A percentile compares a stretch with the other conserved stretches of the same genome.
These are phyloP conservation scores for Scatophagus argus DNA, from an alignment of 2,113 vertebrate genomes.

Conservation along the genomic window DNA sequence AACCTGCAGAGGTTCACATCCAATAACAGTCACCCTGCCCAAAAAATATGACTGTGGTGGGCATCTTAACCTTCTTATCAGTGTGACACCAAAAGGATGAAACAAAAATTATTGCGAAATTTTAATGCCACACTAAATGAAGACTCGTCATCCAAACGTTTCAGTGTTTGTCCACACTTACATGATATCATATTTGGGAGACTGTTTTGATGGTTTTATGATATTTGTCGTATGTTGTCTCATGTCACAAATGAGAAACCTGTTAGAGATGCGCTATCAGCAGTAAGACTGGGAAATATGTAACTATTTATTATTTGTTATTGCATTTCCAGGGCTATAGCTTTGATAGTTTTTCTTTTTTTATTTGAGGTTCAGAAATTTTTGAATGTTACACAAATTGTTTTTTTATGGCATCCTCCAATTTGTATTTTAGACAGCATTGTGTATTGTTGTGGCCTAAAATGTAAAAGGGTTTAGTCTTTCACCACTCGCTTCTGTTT, in stretches of 20 bases:
- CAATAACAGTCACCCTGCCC: background rate
- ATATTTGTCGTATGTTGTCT: conserved; percentile 14
- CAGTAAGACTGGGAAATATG: background rate
- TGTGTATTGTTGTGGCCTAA: background rate
- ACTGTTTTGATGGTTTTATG: background rate
- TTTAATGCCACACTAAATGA: background rate
- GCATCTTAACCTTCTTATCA: background rate
- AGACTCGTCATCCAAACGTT: background rate
- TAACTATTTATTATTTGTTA: background rate
- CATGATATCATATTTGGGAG: background rate
- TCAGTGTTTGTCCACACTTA: background rate
- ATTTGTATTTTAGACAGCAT: background rate
- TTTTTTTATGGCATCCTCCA: background rate
- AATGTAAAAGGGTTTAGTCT: background rate
- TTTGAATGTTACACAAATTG: background rate
- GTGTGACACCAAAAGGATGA: background rate
- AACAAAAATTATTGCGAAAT: background rate
- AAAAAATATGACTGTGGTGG: background rate
- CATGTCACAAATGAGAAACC: background rate
- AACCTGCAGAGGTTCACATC: background rate
- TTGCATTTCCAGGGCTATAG: background rate
- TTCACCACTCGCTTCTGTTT: too few species aligned
- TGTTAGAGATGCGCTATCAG: background rate
- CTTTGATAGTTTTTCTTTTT: too few species aligned
- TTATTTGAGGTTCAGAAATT: background rate